A percentile compares a stretch with the other conserved stretches of the same genome.
These are phyloP conservation scores for Oceanodroma tethys DNA, from an alignment of 2,113 vertebrate genomes.

Conservation along the genomic window DNA sequence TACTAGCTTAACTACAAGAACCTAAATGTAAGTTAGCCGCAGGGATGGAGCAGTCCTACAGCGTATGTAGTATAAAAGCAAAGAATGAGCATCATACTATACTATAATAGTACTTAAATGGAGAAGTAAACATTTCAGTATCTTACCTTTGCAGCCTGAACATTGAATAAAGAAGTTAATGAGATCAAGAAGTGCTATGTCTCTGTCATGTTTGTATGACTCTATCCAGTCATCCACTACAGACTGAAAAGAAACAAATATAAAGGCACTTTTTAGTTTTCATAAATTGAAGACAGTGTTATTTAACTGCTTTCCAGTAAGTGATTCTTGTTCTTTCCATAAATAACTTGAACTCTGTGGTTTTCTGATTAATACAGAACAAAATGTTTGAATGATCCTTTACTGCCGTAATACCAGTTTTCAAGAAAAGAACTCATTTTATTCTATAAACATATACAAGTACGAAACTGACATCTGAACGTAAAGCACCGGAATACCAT, in stretches of 20 bases:
- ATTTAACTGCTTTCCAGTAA: background rate
- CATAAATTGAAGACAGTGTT: background rate
- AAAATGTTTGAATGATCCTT: background rate
- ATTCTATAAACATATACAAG: background rate
- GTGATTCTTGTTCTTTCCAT: background rate
- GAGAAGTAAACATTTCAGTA: background rate
- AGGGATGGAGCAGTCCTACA: background rate
- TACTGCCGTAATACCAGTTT: background rate
- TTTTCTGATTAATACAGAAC: background rate
- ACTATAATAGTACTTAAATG: background rate
- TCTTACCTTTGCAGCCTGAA: slow-evolving; percentile 97
- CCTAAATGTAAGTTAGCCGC: background rate
- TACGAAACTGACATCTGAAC: background rate
- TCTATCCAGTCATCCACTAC: slow-evolving; percentile 99
- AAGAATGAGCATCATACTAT: background rate
- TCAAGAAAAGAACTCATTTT: background rate
- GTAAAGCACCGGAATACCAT: background rate
- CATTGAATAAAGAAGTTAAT: slow-evolving; percentile 99
- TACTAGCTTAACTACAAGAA: background rate
- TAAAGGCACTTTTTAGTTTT: slow-evolving; percentile 5
- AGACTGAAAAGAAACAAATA: slow-evolving; percentile 78
- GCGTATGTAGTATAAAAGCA: background rate
- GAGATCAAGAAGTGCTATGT: slow-evolving; percentile 95
- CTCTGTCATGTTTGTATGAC: slow-evolving; percentile 95
- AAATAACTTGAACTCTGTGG: background rate